These are phyloP conservation scores for Ictidomys tridecemlineatus DNA, from an alignment of 2,113 vertebrate genomes.

Conservation along the genomic window DNA sequence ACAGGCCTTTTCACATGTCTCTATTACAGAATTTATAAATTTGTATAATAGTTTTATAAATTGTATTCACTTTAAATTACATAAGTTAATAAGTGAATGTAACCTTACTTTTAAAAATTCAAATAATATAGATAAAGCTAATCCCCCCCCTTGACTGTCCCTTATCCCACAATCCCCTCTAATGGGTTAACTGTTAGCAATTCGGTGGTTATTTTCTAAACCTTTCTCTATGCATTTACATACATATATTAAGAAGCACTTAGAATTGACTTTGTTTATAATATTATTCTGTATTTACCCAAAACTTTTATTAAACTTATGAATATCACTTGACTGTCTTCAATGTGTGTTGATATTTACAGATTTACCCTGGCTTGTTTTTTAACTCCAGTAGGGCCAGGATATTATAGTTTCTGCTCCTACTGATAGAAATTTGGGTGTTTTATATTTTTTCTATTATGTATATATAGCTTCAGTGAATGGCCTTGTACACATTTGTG, in stretches of 20 bases:
- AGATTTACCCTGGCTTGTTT: neutral
- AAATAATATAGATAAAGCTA: neutral
- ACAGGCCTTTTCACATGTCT: neutral
- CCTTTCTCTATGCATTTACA: neutral
- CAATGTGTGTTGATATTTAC: neutral
- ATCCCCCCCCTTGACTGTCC: neutral
- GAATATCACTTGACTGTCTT: neutral
- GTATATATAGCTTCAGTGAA: neutral
- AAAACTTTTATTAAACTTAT: neutral
- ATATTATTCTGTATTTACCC: constrained; percentile 52
- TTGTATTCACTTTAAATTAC: constrained; percentile 10
- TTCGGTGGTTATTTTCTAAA: neutral
- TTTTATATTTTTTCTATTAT: constrained; percentile 27
- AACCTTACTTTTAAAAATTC: neutral
- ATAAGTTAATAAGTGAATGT: constrained; percentile 6
- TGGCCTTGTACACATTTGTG: neutral
- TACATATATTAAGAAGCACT: neutral
- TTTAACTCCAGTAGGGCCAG: neutral
- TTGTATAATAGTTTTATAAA: neutral
- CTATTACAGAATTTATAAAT: neutral
- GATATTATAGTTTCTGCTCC: neutral
- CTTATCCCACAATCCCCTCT: neutral
- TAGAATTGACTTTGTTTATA: constrained; percentile 15
- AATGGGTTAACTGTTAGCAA: neutral
- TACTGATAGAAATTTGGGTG: neutral